These are phyloP conservation scores for Biston stratarius DNA, from an alignment of 2,888 invertebrate species.

Conservation along the genomic window DNA sequence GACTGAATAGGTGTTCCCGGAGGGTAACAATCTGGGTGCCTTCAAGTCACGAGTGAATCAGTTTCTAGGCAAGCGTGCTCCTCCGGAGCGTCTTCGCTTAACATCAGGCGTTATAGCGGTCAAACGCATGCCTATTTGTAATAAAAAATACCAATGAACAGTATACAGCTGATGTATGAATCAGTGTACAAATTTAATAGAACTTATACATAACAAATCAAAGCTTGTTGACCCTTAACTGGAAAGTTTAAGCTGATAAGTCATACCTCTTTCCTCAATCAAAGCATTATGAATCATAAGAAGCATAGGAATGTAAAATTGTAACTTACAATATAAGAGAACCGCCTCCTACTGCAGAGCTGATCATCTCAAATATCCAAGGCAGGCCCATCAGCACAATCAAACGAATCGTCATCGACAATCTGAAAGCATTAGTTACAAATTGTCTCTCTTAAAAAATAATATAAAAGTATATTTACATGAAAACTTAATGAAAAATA, in stretches of 20 bases:
- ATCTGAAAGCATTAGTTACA: constrained; percentile 69
- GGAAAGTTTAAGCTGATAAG: background rate
- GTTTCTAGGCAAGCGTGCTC: too few relatives aligned
- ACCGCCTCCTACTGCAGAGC: constrained; percentile 50
- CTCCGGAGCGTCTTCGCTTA: too few relatives aligned
- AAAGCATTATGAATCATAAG: background rate
- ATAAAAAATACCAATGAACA: too few relatives aligned
- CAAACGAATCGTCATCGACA: constrained; percentile 86
- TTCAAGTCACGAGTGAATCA: too few relatives aligned
- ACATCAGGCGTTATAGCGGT: too few relatives aligned
- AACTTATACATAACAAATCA: too few relatives aligned
- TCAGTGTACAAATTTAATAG: too few relatives aligned
- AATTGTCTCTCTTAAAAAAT: background rate
- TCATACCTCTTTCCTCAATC: background rate
- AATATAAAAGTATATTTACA: background rate
- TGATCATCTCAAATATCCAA: constrained; percentile 89
- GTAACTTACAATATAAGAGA: constrained; percentile 63
- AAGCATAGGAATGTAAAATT: constrained; percentile 3
- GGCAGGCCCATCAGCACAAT: constrained; percentile 89
- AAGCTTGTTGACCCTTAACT: too few relatives aligned
- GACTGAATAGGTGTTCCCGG: too few relatives aligned
- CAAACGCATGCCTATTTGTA: too few relatives aligned
- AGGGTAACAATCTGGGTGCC: too few relatives aligned
- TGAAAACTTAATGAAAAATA: background rate
- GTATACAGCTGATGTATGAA: too few relatives aligned